Base-by-base conservation (phyloP, 1,140 invertebrate genomes). In the Epicauta chinensis region DNA sequence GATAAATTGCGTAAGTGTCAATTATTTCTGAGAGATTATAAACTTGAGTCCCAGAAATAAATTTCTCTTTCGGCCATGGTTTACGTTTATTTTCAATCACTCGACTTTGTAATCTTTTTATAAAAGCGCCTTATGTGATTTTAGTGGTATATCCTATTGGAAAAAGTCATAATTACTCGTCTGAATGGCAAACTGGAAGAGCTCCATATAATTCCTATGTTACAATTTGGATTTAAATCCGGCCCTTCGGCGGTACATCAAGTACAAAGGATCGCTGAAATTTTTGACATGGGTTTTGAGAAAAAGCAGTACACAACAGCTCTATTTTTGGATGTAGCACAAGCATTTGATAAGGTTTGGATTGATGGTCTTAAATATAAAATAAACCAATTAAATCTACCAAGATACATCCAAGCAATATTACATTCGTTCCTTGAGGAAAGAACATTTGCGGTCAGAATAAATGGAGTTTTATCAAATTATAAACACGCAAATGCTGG, bases 301-400 rank as follows among this genome's bases (percentile, higher is more conserved):
- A 46, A 41, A 41, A 41, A 47, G 10, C 46, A 29, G 31, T 40
- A 30, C 16, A 37, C 53, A 42, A 13, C 12, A 16, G n/a, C 15
- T 14, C 13, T 41, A 10, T 29, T 56, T n/a, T 34, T 52, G 2
- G 62, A 70, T 34, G 39, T 60, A 0, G 41, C 46, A 10, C 60
- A 65, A 52, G 62, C 56, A 12, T 69, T 65, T 37, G 61, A 68
- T 57, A 51, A 54, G 37, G 60, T 69, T 14, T 65, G 62, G 61
- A 61, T 64, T 16, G 41, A 54, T 44, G 57, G 56, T 0, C 58
- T 69, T 34, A 38, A 66, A 7, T 55, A 43, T 23, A 56, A 56
- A 41, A 3, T 50, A 5, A 7, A 15, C 2, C 30, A 32, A 4
- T 31, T 15, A 11, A 31, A 32, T 30, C 9, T 29, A 5, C 3